These are phyloP conservation scores for Drosophila parthenogenetica DNA, from an alignment of 2,888 invertebrate genomes.

Conservation along the genomic window DNA sequence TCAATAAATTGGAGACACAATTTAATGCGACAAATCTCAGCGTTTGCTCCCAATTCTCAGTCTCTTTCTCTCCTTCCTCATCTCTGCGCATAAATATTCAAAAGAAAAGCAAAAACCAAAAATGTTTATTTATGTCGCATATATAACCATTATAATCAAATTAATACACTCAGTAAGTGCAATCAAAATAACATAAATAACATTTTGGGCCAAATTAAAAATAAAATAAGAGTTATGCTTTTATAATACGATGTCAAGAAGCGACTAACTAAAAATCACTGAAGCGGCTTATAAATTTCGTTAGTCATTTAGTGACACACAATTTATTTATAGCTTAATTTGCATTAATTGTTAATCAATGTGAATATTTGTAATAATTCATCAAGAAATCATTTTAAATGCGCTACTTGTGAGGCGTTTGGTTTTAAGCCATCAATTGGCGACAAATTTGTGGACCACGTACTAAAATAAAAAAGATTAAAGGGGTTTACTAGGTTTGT, in stretches of 20 bases:
- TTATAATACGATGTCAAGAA: constrained; percentile 57
- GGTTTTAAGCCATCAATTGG: too few species aligned
- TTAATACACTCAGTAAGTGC: constrained; percentile 79
- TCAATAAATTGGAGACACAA: constrained; percentile 65
- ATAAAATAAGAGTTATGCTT: constrained; percentile 66
- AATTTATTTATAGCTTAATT: neutral
- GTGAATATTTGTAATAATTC: neutral
- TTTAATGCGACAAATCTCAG: constrained; percentile 56
- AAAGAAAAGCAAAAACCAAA: constrained; percentile 30
- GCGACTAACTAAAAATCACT: constrained; percentile 36
- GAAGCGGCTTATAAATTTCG: constrained; percentile 1
- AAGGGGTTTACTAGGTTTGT: too few species aligned
- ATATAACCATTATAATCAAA: constrained; percentile 78
- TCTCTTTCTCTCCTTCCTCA: neutral
- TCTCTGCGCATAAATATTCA: constrained; percentile 30
- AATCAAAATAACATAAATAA: constrained; percentile 76
- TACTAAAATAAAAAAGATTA: too few species aligned
- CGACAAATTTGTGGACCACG: too few species aligned
- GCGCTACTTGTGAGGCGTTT: too few species aligned
- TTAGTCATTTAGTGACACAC: constrained; percentile 10
- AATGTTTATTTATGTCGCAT: constrained; percentile 69
- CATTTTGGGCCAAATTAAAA: constrained; percentile 31
- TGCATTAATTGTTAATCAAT: neutral
- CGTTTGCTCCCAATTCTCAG: constrained; percentile 18
- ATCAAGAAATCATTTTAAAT: neutral